Base-by-base conservation (phyloP, 2,797 vertebrate species). In the Cichlasoma orientale region DNA sequence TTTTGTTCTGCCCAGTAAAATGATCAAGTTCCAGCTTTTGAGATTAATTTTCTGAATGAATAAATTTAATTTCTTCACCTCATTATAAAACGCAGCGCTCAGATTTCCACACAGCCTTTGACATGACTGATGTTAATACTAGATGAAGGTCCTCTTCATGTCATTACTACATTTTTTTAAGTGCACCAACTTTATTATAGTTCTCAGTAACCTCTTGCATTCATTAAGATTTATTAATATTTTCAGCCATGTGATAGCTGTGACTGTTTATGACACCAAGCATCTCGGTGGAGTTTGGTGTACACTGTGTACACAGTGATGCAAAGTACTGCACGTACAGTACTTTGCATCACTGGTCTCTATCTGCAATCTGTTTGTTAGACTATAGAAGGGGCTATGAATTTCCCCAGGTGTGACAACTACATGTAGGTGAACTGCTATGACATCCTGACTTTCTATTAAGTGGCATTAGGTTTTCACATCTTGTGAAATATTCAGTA, bases 1-100 rank as follows among this genome's bases (percentile, higher is more conserved):
- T 72, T 80, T 72, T 56, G 7, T 82, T 54, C 63, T 78, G 47
- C 54, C 33, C 52, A 50, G 19, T 52, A 23, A 83, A 66, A 85
- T 58, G 29, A 77, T 23, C 18, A 69, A 61, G 31, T 55, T 61
- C 44, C 31, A 73, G 31, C 41, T 72, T 53, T 61, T 70, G 55
- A 73, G 11, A 47, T 66, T 33, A 7, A 55, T 50, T 12, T 58
- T 78, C 56, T 56, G 44, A 73, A 57, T 56, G 9, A 70, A 54
- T 36, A 47, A 36, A 68, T 58, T n/a, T 19, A 21, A 31, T 74
- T 74, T 77, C n/a, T 52, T 38, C 18, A 63, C 74, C 58, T 7
- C 27, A 71, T 72, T 72, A 53, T 59, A n/a, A 33, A 56, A 44
- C 2, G 47, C 41, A 27, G 25, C 31, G 63, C 25, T 68, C 18